Evolutionary conservation across 2,797 vertebrate genomes (phyloP), one percentile per base, ranked within the genome.

Genomic region (Sebastes iracundus): DNA sequence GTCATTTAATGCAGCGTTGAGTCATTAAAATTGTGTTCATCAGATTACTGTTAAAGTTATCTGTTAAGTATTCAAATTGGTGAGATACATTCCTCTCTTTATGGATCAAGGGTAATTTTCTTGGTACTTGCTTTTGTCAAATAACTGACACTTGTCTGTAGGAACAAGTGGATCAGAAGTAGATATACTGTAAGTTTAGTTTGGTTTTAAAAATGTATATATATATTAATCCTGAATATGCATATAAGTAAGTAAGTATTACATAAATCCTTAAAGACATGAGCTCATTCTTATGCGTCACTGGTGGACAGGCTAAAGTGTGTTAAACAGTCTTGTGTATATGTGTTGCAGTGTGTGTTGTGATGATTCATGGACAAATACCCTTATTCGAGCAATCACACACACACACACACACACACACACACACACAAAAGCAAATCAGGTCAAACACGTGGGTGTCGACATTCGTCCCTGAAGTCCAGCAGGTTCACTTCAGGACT

Each of bases 381-480:
- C 10, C 72, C 30, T 63, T 46, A 64, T 68, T 52, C 6, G 3
- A 72, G 46, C 76, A 81, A 71, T 64, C 56, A 62, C 11, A 32
- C 32, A 62, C 49, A 74, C 2, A 35, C 18, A 79, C 28, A 63
- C 55, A 72, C 8, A 59, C 46, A 64, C 55, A 65, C 3, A 53
- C 9, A 81, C 11, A 23, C 49, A 69, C 25, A 75, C 61, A 77
- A n/a, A 74, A 42, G 11, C 68, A 82, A 91, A 90, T 67, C 42
- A 49, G 42, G 42, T 90, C 88, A 90, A 87, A 62, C 46, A 77
- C 53, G 87, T 73, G 58, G 82, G 80, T 87, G 80, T 87, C 85
- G 79, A 30, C 72, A 76, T 86, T 10, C 0, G 27, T 89, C 86
- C 62, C 80, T 72, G 25, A 82, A 63, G 72, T 81, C 72, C 79